Evolutionary conservation across 2,888 invertebrate species (phyloP), one percentile per base, ranked within the genome.

Genomic region (Sturmia bella): DNA sequence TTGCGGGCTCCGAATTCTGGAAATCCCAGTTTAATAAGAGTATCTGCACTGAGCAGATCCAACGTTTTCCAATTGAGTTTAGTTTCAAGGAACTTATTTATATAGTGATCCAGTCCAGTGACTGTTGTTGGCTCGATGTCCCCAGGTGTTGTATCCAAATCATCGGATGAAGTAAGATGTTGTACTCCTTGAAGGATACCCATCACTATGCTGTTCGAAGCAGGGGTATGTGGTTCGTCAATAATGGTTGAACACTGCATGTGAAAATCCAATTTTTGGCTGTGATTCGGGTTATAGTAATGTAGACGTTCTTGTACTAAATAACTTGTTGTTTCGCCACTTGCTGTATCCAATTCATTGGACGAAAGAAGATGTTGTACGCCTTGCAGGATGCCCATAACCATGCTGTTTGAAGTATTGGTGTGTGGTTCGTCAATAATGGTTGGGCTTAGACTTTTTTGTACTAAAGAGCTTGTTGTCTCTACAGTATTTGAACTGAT

Each of bases 1-100:
- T 96, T 95, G 88, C 98, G 94, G 79, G 98, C 97, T 80, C 98
- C 98, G 91, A 98, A 97, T 78, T 97, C 96, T 27, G 94, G 93
- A 83, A 98, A 95, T 52, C 98, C 98, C n/a, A n/a, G n/a, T n/a
- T n/a, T n/a, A n/a, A n/a, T n/a, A n/a, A n/a, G n/a, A n/a, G n/a
- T n/a, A n/a, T n/a, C n/a, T n/a, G n/a, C n/a, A n/a, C n/a, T n/a
- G n/a, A n/a, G n/a, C n/a, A n/a, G n/a, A 90, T 96, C 96, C 91
- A 98, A 98, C 85, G 96, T 96, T 57, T 94, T 93, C 92, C 98
- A 92, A 92, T 98, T 98, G 89, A 98, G 94, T 93, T 98, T 98
- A 91, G 98, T 96, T 83, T 95, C 93, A 88, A 94, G 93, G 92
- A 98, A 97, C 84, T 95, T 90, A 87, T 95, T 95, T 85, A 93